phyloP scores from a whole-genome alignment of 1,140 invertebrate species.

The Pogonus chalceus region DNA sequence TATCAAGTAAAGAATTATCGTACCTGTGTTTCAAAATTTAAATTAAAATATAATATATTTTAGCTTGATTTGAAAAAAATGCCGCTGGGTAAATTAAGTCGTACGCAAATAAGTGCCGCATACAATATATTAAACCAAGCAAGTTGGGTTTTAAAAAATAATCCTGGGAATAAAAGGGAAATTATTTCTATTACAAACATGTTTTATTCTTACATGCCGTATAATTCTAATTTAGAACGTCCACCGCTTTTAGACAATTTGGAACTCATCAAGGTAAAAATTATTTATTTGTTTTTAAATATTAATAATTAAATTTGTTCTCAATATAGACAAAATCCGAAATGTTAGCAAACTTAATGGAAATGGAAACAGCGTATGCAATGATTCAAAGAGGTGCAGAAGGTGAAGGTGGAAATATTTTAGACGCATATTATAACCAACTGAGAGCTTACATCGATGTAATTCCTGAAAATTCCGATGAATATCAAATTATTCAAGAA shows the following conservation, averaged over 20 bases:
- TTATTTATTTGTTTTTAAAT: neutral
- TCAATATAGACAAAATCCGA: slow-evolving; percentile 59
- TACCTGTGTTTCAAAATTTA: neutral
- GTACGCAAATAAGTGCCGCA: slow-evolving; percentile 79
- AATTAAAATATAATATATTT: slow-evolving; percentile 18
- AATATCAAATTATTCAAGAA: slow-evolving; percentile 63
- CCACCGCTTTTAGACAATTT: slow-evolving; percentile 69
- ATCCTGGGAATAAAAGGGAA: slow-evolving; percentile 34
- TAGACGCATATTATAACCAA: slow-evolving; percentile 83
- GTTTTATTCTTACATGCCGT: slow-evolving; percentile 80
- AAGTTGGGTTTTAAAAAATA: slow-evolving; percentile 44
- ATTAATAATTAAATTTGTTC: slow-evolving; percentile 2
- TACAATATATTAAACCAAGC: slow-evolving; percentile 76
- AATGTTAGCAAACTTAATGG: slow-evolving; percentile 86
- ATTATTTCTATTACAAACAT: slow-evolving; percentile 79
- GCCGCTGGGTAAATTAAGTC: slow-evolving; percentile 85
- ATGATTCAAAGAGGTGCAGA: slow-evolving; percentile 54
- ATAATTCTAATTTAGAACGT: slow-evolving; percentile 80
- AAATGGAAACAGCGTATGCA: slow-evolving; percentile 92
- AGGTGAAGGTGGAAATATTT: slow-evolving; percentile 47
- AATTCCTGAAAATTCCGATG: slow-evolving; percentile 55
- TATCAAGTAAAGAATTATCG: slow-evolving; percentile 61
- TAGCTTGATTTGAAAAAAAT: slow-evolving; percentile 91
- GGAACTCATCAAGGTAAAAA: slow-evolving; percentile 59
- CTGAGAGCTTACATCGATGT: slow-evolving; percentile 74